Evolutionary conservation across 2,113 vertebrate species (phyloP), one percentile per base, ranked within the genome.

Genomic region (Ahaetulla prasina): DNA sequence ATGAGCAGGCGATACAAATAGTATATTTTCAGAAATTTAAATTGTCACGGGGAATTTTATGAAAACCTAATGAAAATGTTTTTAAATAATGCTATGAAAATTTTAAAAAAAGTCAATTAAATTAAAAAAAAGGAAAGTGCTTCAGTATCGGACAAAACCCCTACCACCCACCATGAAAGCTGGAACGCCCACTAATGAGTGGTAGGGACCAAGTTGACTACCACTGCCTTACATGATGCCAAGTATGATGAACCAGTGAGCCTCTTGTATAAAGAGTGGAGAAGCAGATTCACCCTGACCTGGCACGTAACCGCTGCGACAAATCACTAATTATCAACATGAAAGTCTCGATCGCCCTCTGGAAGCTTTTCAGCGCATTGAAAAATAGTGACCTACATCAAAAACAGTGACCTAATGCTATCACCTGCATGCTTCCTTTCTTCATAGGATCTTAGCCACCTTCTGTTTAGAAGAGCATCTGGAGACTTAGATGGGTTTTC

Each of bases 221-320:
- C n/a, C n/a, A n/a, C n/a, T n/a, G n/a, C n/a, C n/a, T n/a, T 91
- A 95, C 96, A 94, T 96, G 94, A 93, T 92, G 94, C 93, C 93
- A 93, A 94, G 96, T 94, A 94, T 0, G 92, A 94, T 91, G 95
- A 91, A 94, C 92, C 94, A 95, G 91, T 93, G 88, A 52, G 0
- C 93, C 93, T 63, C 91, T 80, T 93, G 86, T 91, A 91, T 94
- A 94, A 93, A 47, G 85, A 96, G 94, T 11, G 90, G 95, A 95
- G 95, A 93, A 95, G 89, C 92, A 94, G 93, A 92, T 96, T 96
- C 74, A 52, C 25, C 85, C 88, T 94, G 91, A 95, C 94, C 94
- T 94, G 90, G 50, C 93, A 60, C 47, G 88, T 11, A 89, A 88
- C 93, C 87, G 0, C 94, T 86, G 94, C 89, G 96, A 53, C 63